These are phyloP conservation scores for Uria lomvia DNA, from an alignment of 2,113 vertebrate genomes.

Conservation along the genomic window DNA sequence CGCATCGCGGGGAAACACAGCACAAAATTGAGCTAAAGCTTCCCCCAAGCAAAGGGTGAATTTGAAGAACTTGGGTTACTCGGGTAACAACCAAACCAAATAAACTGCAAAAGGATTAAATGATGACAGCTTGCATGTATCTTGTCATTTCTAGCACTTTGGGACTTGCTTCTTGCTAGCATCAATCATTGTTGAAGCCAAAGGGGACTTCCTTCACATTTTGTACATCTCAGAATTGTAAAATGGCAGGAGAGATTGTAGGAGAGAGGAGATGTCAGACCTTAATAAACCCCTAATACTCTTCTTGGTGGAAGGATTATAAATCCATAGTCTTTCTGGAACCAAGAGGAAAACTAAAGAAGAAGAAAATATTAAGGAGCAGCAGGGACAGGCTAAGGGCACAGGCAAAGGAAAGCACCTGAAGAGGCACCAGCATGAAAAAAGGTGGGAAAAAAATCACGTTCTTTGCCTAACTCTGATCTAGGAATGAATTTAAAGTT, in stretches of 20 bases:
- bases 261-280: not conserved
- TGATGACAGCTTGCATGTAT: not conserved
- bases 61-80: not conserved
- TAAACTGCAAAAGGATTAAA: not conserved
- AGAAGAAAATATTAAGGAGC: not conserved
- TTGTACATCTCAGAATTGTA: not conserved
- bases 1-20: not conserved
- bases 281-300: not conserved
- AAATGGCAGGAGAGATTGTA: not conserved
- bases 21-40: not conserved
- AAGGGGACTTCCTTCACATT: not conserved
- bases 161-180: not conserved
- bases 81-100: not conserved
- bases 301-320: not conserved
- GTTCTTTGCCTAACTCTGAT: not conserved
- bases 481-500: not conserved
- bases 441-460: not conserved
- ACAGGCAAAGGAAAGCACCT: not conserved
- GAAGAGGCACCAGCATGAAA: not conserved
- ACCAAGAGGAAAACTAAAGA: not conserved
- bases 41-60: not conserved
- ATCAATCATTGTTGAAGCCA: conserved; percentile 15
- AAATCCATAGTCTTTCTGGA: not conserved
- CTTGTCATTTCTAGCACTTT: conserved; percentile 1
- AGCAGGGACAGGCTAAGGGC: not conserved